phyloP scores from a whole-genome alignment of 2,797 vertebrate species.

The Oreonectes daqikongensis region DNA sequence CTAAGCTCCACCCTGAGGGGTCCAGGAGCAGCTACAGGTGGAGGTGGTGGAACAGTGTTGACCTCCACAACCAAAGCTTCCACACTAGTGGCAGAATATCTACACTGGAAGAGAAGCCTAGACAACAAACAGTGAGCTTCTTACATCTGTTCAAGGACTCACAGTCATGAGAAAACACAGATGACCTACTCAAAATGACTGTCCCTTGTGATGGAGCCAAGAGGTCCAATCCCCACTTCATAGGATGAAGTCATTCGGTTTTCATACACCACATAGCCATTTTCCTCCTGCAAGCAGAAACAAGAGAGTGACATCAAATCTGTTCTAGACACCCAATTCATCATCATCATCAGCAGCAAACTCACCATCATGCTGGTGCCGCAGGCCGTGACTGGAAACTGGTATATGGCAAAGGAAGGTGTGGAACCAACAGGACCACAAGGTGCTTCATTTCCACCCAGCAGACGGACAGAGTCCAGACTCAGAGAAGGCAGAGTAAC shows the following conservation, averaged over 20 bases:
- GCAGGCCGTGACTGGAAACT: constrained; percentile 67
- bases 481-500: constrained; percentile 67
- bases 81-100: constrained; percentile 58
- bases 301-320: background rate
- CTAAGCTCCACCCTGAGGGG: constrained; percentile 66
- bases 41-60: constrained; percentile 46
- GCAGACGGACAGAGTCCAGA: constrained; percentile 58
- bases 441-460: constrained; percentile 4
- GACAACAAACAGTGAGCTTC: constrained; percentile 9
- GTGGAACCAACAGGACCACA: constrained; percentile 61
- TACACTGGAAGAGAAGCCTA: constrained; percentile 69
- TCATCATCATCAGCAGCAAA: background rate
- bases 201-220: constrained; percentile 71
- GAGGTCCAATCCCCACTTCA: constrained; percentile 60
- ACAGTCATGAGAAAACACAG: constrained; percentile 20
- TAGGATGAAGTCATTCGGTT: constrained; percentile 66
- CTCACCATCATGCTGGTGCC: constrained; percentile 64
- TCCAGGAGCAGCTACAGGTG: constrained; percentile 58
- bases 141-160: background rate
- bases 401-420: constrained; percentile 68
- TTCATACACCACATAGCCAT: constrained; percentile 66
- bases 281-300: constrained; percentile 57
- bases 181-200: constrained; percentile 38
- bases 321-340: background rate
- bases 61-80: constrained; percentile 65